phyloP scores from a whole-genome alignment of 2,888 invertebrate genomes.

The Sinotaia quadrata region DNA sequence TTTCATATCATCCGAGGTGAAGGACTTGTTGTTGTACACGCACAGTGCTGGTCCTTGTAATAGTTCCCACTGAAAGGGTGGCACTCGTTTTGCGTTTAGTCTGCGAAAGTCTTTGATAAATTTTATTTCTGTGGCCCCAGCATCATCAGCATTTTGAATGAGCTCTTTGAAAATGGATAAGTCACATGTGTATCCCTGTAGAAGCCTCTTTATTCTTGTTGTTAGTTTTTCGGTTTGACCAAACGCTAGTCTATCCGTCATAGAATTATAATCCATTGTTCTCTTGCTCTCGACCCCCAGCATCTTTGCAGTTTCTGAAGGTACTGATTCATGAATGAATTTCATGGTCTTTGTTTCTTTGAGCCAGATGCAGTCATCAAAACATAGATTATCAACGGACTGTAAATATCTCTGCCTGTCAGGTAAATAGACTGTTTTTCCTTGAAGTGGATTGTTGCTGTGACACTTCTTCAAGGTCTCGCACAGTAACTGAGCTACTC shows the following conservation, averaged over 20 bases:
- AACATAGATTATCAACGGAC: conserved; percentile 40
- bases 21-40: conserved; percentile 7
- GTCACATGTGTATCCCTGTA: conserved; percentile 3
- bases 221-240: conserved; percentile 3
- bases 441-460: background rate
- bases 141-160: conserved; percentile 2
- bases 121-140: conserved; percentile 4
- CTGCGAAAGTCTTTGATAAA: conserved; percentile 1
- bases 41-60: conserved; percentile 1
- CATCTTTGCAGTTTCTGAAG: conserved; percentile 46
- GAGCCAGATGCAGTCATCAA: conserved; percentile 48
- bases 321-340: conserved; percentile 41
- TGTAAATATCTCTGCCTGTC: conserved; percentile 17
- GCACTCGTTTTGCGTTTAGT: background rate
- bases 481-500: conserved; percentile 6
- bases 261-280: conserved; percentile 15
- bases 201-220: background rate
- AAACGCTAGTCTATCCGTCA: conserved; percentile 35
- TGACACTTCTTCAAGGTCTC: background rate
- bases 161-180: background rate
- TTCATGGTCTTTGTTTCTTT: conserved; percentile 38
- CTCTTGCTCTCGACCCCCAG: conserved; percentile 40
- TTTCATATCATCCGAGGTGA: background rate
- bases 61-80: background rate
- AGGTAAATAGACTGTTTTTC: conserved; percentile 19